Evolutionary conservation across 2,888 invertebrate genomes (phyloP).

Genomic region (Metallyticus violacea): DNA sequence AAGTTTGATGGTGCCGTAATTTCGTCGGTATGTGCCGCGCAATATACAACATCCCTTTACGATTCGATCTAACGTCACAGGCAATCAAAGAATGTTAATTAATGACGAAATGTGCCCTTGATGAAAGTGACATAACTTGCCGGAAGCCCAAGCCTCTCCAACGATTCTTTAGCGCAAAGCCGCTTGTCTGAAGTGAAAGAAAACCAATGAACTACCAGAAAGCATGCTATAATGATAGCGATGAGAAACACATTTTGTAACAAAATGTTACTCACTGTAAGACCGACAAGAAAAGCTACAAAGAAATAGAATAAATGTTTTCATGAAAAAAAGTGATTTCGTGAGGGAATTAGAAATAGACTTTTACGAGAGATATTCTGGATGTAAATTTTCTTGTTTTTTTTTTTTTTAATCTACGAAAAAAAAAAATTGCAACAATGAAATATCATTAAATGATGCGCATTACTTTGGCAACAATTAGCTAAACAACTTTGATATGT

Average conservation of each 20-base stretch:
- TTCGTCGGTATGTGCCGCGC: background rate
- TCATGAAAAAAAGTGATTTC: no score
- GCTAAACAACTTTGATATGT: no score
- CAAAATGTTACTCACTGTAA: background rate
- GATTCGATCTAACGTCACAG: conserved; percentile 12
- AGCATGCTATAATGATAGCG: background rate
- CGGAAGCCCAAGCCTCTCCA: background rate
- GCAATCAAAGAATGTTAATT: conserved; percentile 18
- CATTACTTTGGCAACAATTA: no score
- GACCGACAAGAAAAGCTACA: background rate
- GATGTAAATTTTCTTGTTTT: no score
- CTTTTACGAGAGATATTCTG: no score
- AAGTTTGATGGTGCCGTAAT: background rate
- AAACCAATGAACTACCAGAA: background rate
- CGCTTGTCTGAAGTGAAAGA: background rate
- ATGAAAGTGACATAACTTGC: conserved; percentile 2
- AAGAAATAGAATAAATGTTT: no score
- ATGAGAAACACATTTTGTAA: background rate
- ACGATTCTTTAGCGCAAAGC: background rate
- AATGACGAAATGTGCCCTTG: background rate
- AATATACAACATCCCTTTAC: background rate
- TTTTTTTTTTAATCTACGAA: no score
- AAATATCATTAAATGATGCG: no score
- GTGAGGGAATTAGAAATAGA: no score
- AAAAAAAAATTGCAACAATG: no score